phyloP scores from a whole-genome alignment of 2,888 invertebrate species.

The Amphipyra tragopoginis region DNA sequence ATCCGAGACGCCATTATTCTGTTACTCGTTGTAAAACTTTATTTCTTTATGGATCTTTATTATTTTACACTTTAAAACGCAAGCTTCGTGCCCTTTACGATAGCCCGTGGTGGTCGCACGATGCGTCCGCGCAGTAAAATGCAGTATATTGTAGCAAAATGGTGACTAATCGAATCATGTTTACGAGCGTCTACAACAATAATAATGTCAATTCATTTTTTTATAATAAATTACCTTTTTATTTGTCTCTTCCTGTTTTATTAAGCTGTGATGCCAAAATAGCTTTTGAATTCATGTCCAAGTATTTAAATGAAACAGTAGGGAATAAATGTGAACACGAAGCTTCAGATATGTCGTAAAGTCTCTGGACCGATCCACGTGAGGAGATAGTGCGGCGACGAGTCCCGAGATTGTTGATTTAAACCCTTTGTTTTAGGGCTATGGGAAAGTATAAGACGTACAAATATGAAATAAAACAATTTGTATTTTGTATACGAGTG shows the following conservation, averaged over 20 bases:
- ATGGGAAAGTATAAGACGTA: constrained; percentile 65
- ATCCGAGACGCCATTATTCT: constrained; percentile 65
- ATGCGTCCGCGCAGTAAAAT: constrained; percentile 68
- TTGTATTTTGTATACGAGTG: constrained; percentile 35
- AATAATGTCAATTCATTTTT: constrained; percentile 72
- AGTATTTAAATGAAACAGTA: constrained; percentile 58
- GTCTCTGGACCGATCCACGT: constrained; percentile 78
- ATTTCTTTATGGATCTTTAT: constrained; percentile 80
- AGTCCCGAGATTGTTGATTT: constrained; percentile 76
- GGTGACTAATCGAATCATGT: constrained; percentile 80
- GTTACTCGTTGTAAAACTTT: constrained; percentile 80
- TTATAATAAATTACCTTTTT: constrained; percentile 65
- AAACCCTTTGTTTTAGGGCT: constrained; percentile 75
- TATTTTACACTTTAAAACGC: constrained; percentile 71
- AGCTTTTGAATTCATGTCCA: constrained; percentile 32
- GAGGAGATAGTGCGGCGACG: constrained; percentile 72
- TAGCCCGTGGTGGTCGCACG: constrained; percentile 58
- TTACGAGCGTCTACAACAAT: constrained; percentile 71
- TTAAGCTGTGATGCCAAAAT: constrained; percentile 38
- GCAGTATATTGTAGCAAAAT: constrained; percentile 75
- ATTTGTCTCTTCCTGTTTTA: constrained; percentile 72
- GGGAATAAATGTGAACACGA: constrained; percentile 63
- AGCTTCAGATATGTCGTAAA: constrained; percentile 68
- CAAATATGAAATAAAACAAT: constrained; percentile 56
- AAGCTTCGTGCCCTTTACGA: constrained; percentile 73